Evolutionary conservation across 2,888 invertebrate species (phyloP).

Genomic region (Acronicta leporina): DNA sequence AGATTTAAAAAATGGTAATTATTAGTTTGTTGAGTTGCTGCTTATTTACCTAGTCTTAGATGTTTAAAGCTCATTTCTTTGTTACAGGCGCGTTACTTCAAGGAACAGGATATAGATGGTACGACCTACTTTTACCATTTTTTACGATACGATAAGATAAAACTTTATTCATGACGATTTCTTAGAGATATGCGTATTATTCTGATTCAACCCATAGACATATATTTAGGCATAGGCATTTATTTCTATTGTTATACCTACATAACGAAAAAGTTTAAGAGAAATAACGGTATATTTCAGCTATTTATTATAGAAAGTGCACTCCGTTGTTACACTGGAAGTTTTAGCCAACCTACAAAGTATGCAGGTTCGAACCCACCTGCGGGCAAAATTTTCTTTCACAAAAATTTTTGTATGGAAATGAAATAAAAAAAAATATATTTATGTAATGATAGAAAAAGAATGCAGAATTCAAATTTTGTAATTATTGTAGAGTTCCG

Average conservation of each 20-base stretch:
- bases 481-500: conserved; percentile 94
- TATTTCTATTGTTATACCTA: too few relatives aligned
- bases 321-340: too few relatives aligned
- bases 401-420: too few relatives aligned
- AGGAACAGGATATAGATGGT: conserved; percentile 98
- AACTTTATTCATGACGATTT: conserved; percentile 3
- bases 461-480: too few relatives aligned
- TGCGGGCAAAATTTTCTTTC: too few relatives aligned
- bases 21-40: background rate
- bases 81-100: conserved; percentile 96
- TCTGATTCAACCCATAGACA: background rate
- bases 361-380: too few relatives aligned
- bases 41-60: background rate
- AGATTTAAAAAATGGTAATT: conserved; percentile 36
- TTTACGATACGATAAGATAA: conserved; percentile 34
- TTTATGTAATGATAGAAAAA: too few relatives aligned
- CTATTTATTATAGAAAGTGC: too few relatives aligned
- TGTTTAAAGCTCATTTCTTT: conserved; percentile 46
- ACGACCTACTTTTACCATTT: conserved; percentile 49
- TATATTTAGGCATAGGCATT: too few relatives aligned
- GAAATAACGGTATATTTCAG: background rate
- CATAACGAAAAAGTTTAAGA: too few relatives aligned
- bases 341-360: too few relatives aligned
- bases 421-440: too few relatives aligned
- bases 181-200: background rate